Evolutionary conservation across 2,113 vertebrate genomes (phyloP).

Genomic region (Solea solea): DNA sequence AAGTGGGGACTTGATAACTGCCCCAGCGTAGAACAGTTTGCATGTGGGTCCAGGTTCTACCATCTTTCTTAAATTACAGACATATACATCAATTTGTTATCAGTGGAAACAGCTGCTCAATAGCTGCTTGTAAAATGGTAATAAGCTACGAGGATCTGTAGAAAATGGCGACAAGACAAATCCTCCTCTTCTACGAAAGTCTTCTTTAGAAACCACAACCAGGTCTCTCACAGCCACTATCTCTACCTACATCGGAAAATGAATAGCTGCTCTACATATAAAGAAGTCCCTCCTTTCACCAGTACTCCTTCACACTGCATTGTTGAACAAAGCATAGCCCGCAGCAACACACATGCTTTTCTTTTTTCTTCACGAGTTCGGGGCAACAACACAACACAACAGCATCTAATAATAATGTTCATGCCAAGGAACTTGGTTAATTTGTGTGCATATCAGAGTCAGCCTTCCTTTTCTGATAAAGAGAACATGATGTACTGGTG

Average conservation of each 20-base stretch:
- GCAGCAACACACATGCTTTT: conserved; percentile 3
- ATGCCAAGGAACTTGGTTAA: not conserved
- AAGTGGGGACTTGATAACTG: conserved; percentile 27
- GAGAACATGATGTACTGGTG: conserved; percentile 37
- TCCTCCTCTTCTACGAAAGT: conserved; percentile 39
- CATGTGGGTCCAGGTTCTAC: conserved; percentile 18
- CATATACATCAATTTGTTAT: conserved; percentile 68
- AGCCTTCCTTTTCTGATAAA: conserved; percentile 18
- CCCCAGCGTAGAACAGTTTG: conserved; percentile 13
- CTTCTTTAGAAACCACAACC: conserved; percentile 51
- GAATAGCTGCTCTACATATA: conserved; percentile 36
- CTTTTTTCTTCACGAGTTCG: conserved; percentile 13
- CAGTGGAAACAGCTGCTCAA: conserved; percentile 60
- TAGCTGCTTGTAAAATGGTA: conserved; percentile 59
- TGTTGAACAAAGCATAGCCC: conserved; percentile 22
- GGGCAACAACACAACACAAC: conserved; percentile 3
- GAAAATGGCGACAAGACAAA: conserved; percentile 61
- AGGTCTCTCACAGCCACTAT: conserved; percentile 31
- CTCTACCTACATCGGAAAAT: conserved; percentile 52
- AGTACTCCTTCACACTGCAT: conserved; percentile 22
- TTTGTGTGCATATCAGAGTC: conserved; percentile 22
- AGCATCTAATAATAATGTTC: conserved; percentile 1
- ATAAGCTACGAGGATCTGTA: conserved; percentile 45
- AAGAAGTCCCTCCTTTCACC: conserved; percentile 24
- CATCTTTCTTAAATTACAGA: conserved; percentile 49